Conservation (phyloP, 2,888 invertebrate genomes). For the Drosophila kambysellisi region DNA sequence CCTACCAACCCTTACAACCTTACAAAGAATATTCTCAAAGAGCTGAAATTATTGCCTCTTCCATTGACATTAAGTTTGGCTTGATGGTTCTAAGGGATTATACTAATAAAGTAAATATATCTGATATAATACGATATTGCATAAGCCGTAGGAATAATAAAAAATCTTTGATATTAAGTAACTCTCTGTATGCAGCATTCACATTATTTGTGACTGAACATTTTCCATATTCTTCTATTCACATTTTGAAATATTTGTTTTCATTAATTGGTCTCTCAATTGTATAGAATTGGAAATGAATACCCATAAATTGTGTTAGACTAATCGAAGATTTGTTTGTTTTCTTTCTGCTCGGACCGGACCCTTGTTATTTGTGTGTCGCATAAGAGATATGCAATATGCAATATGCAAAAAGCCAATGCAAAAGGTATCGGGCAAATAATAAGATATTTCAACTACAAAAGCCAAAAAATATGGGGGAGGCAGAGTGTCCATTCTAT, state of each 20-base stretch:
- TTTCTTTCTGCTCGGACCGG: slow-evolving; percentile 23
- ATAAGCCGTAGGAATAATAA: not conserved
- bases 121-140: not conserved
- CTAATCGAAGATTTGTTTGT: slow-evolving; percentile 54
- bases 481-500: not conserved
- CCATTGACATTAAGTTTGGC: slow-evolving; percentile 44
- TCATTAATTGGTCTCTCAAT: slow-evolving; percentile 47
- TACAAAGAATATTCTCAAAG: not conserved
- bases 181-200: not conserved
- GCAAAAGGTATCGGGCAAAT: slow-evolving; percentile 35
- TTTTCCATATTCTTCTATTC: not conserved
- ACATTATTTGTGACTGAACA: not conserved
- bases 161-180: not conserved
- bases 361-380: slow-evolving; percentile 34
- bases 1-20: not conserved
- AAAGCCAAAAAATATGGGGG: slow-evolving; percentile 11
- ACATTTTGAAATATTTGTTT: slow-evolving; percentile 9
- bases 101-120: not conserved
- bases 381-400: slow-evolving; percentile 51
- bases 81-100: slow-evolving; percentile 8
- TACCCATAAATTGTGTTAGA: slow-evolving; percentile 54
- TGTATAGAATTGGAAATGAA: slow-evolving; percentile 46
- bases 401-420: slow-evolving; percentile 23
- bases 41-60: slow-evolving; percentile 44
- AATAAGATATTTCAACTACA: slow-evolving; percentile 47